These are phyloP conservation scores for Stegastes partitus DNA, from an alignment of 2,113 vertebrate genomes.

Conservation along the genomic window DNA sequence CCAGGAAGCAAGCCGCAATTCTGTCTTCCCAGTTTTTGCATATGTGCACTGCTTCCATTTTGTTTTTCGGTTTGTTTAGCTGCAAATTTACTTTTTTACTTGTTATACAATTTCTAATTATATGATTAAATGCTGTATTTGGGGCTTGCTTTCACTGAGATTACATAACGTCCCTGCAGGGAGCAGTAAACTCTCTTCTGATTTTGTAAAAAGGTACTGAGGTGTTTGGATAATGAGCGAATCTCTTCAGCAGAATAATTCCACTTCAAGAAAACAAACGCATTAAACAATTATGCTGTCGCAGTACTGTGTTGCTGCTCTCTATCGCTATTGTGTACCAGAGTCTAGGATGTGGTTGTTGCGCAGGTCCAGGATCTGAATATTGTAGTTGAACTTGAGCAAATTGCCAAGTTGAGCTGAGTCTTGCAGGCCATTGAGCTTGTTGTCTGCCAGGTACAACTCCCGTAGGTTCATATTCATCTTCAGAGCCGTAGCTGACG, in stretches of 20 bases:
- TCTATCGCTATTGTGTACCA: slow-evolving; percentile 77
- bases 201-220: neutral
- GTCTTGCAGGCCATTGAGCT: slow-evolving; percentile 94
- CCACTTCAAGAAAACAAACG: neutral
- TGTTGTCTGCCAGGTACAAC: slow-evolving; percentile 95
- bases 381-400: slow-evolving; percentile 95
- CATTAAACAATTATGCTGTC: neutral
- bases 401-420: slow-evolving; percentile 95
- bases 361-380: slow-evolving; percentile 94
- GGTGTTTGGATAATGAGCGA: neutral
- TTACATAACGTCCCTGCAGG: neutral
- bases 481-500: slow-evolving; percentile 93
- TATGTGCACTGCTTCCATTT: neutral
- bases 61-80: neutral
- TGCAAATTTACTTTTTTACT: neutral
- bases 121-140: neutral
- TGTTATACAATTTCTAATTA: neutral
- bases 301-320: neutral
- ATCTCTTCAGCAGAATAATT: neutral
- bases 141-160: neutral
- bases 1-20: no score
- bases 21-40: neutral
- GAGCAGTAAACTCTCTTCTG: neutral
- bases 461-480: slow-evolving; percentile 96
- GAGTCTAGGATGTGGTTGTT: slow-evolving; percentile 96